These are phyloP conservation scores for Caenorhabditis sp. DNA, from an alignment of 2,888 invertebrate species.

Conservation along the genomic window DNA sequence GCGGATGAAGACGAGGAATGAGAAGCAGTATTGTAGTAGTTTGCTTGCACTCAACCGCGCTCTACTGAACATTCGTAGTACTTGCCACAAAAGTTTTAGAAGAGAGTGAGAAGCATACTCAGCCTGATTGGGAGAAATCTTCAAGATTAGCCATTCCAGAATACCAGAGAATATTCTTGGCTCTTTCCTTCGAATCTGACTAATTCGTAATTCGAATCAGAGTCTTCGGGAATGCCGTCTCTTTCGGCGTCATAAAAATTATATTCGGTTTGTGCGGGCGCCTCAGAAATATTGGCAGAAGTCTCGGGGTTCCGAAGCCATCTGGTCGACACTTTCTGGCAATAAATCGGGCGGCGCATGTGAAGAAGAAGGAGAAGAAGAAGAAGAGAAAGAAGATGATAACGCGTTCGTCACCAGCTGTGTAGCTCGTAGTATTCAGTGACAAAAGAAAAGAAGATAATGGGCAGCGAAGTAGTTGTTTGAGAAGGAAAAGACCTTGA, in stretches of 20 bases:
- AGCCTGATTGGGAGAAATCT: no score
- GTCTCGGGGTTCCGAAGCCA: neutral
- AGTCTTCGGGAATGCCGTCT: neutral
- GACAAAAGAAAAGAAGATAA: no score
- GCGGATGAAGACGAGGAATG: neutral
- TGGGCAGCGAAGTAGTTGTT: neutral
- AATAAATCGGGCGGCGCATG: slow-evolving; percentile 30
- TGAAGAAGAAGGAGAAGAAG: slow-evolving; percentile 9
- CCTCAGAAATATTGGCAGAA: neutral
- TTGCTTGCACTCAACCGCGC: no score
- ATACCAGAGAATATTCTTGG: slow-evolving; percentile 5
- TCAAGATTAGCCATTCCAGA: no score
- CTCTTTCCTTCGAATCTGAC: neutral
- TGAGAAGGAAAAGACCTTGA: no score
- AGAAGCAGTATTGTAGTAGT: no score
- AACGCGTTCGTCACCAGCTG: slow-evolving; percentile 41
- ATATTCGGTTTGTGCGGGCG: slow-evolving; percentile 12
- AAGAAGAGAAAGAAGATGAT: slow-evolving; percentile 23
- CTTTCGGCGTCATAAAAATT: slow-evolving; percentile 19
- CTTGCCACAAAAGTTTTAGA: neutral
- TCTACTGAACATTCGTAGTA: neutral
- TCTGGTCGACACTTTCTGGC: slow-evolving; percentile 39
- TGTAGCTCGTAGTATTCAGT: slow-evolving; percentile 10
- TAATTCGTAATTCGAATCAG: slow-evolving; percentile 38
- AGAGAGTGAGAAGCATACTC: neutral